phyloP scores from a whole-genome alignment of 53 echinoderm and acorn worm genomes.

The Luidia sarsii region DNA sequence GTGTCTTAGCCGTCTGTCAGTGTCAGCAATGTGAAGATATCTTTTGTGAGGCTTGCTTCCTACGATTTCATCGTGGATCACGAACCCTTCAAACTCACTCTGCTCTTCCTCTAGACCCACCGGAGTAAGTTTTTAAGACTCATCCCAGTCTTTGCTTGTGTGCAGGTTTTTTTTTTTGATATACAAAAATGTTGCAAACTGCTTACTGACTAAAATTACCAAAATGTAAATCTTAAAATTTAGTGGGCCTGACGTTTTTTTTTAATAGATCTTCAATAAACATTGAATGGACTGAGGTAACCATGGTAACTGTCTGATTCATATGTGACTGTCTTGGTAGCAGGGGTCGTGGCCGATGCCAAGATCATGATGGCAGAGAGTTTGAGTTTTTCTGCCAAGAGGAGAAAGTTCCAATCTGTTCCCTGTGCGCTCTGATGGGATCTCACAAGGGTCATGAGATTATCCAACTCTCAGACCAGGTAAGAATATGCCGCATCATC shows the following conservation, averaged over 20 bases:
- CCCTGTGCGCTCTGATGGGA: slow-evolving; percentile 81
- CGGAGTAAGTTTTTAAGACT: slow-evolving; percentile 39
- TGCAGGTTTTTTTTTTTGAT: too few relatives aligned
- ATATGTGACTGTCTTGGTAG: not conserved
- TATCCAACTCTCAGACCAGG: slow-evolving; percentile 76
- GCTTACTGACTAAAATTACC: too few relatives aligned
- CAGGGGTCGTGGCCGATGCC: not conserved
- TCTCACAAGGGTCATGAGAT: slow-evolving; percentile 79
- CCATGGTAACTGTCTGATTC: too few relatives aligned
- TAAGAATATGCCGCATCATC: too few relatives aligned
- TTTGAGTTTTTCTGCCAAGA: slow-evolving; percentile 82
- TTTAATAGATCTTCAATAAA: too few relatives aligned
- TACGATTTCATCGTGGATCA: slow-evolving; percentile 63
- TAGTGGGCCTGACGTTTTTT: too few relatives aligned
- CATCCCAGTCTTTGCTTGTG: too few relatives aligned
- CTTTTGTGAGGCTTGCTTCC: slow-evolving; percentile 72
- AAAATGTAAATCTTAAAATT: too few relatives aligned
- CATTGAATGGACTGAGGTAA: too few relatives aligned
- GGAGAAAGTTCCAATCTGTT: slow-evolving; percentile 81
- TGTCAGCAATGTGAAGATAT: slow-evolving; percentile 75
- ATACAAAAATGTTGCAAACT: too few relatives aligned
- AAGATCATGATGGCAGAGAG: slow-evolving; percentile 59
- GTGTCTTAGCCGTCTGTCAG: slow-evolving; percentile 57
- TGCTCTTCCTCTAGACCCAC: slow-evolving; percentile 12
- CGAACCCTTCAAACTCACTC: slow-evolving; percentile 34